Evolutionary conservation across 2,888 invertebrate species (phyloP).

Genomic region (Furcula furcula): DNA sequence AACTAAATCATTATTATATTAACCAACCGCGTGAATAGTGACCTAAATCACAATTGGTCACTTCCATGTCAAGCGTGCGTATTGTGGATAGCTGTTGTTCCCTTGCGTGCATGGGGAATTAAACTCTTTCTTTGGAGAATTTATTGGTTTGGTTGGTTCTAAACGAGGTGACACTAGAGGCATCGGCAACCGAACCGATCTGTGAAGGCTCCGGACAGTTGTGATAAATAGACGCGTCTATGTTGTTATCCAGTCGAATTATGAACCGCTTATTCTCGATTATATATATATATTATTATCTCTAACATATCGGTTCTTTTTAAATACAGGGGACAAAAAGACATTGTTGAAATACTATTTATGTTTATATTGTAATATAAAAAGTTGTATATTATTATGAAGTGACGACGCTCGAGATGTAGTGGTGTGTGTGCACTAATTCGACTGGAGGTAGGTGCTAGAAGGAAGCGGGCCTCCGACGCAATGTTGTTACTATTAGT

Average conservation of each 20-base stretch:
- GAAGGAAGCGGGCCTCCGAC: constrained; percentile 63
- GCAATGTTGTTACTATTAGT: constrained; percentile 68
- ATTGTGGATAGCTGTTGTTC: too few relatives aligned
- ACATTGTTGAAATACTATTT: constrained; percentile 21
- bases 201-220: constrained; percentile 39
- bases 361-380: constrained; percentile 22
- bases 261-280: neutral
- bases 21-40: too few relatives aligned
- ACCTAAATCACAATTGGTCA: too few relatives aligned
- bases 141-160: too few relatives aligned
- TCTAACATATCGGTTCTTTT: constrained; percentile 6
- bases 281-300: neutral
- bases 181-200: constrained; percentile 20
- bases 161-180: constrained; percentile 18
- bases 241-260: constrained; percentile 28
- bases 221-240: constrained; percentile 42
- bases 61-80: too few relatives aligned
- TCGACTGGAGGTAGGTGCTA: constrained; percentile 61
- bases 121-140: too few relatives aligned
- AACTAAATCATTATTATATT: too few relatives aligned
- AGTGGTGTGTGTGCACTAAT: neutral
- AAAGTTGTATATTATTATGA: constrained; percentile 26
- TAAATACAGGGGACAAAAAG: constrained; percentile 28
- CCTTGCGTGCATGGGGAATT: too few relatives aligned
- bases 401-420: neutral